These are phyloP conservation scores for Calliopum simillimum DNA, from an alignment of 2,888 invertebrate species.

Conservation along the genomic window DNA sequence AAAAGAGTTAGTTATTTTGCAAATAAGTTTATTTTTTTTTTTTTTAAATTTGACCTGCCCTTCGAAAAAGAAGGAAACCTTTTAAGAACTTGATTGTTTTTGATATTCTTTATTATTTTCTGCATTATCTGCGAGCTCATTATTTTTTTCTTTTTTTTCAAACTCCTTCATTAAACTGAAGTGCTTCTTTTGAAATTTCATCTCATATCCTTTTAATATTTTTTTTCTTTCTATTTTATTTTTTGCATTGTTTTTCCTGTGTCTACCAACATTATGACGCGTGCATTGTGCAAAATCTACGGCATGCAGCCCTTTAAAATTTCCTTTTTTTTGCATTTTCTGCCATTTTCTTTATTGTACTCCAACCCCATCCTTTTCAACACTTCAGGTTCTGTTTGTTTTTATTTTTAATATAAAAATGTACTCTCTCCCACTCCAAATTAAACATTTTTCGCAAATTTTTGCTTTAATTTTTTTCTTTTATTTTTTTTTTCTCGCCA, in stretches of 20 bases:
- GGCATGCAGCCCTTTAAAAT: background rate
- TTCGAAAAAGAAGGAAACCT: too few species aligned
- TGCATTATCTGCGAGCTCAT: background rate
- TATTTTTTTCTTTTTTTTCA: slow-evolving; percentile 5
- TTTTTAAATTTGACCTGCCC: too few species aligned
- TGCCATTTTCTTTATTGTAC: too few species aligned
- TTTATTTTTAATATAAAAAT: background rate
- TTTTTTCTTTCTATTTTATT: background rate
- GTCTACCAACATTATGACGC: too few species aligned
- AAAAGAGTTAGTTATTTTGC: too few species aligned
- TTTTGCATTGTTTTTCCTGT: background rate
- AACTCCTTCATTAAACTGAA: slow-evolving; percentile 13
- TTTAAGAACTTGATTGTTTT: too few species aligned
- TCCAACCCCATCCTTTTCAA: too few species aligned
- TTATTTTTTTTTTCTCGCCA: slow-evolving; percentile 42
- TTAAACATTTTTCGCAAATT: background rate
- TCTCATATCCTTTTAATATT: background rate
- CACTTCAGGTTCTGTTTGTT: background rate
- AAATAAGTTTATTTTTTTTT: too few species aligned
- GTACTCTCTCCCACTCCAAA: background rate
- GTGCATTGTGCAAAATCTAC: background rate
- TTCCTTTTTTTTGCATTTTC: too few species aligned
- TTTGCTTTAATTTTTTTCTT: background rate
- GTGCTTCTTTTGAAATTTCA: background rate
- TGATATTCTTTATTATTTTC: too few species aligned